Percentiles rank a stretch among this genome's conserved stretches.
phyloP scores from a whole-genome alignment of 2,113 vertebrate genomes.

The Mastomys coucha region DNA sequence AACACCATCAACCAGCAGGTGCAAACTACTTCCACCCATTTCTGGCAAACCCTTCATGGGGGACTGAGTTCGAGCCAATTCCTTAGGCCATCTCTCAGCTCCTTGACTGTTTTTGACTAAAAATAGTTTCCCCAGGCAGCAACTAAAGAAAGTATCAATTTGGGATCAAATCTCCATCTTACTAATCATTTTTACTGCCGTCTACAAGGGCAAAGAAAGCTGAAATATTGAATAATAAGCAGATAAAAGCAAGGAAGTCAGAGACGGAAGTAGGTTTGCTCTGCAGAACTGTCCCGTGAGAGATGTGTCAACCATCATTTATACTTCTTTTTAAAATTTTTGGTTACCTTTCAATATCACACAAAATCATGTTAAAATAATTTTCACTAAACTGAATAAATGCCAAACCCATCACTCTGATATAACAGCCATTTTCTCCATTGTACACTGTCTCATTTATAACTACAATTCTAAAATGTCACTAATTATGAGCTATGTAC shows the following conservation, averaged over 20 bases:
- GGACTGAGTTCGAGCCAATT: not conserved
- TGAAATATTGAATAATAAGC: not conserved
- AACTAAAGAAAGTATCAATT: not conserved
- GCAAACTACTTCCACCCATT: not conserved
- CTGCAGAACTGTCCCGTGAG: not conserved
- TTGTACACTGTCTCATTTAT: not conserved
- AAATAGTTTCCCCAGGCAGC: not conserved
- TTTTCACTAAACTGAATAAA: not conserved
- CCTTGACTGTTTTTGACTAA: not conserved
- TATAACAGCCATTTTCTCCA: not conserved
- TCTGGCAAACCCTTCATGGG: not conserved
- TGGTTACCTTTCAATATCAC: not conserved
- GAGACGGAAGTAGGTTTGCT: not conserved
- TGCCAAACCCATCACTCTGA: not conserved
- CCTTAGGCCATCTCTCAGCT: not conserved
- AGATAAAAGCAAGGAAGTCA: not conserved
- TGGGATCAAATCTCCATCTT: not conserved
- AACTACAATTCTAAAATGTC: not conserved
- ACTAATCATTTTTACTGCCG: not conserved
- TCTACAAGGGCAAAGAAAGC: not conserved
- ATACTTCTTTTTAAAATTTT: not conserved
- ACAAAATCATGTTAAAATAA: slow-evolving; percentile 18
- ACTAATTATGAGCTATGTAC: not conserved
- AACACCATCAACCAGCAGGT: not conserved
- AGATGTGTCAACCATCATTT: not conserved